Percentiles rank a stretch among this genome's conserved stretches.
phyloP scores from a whole-genome alignment of 2,797 vertebrate genomes.

The Xiphorhynchus erythropygius region DNA sequence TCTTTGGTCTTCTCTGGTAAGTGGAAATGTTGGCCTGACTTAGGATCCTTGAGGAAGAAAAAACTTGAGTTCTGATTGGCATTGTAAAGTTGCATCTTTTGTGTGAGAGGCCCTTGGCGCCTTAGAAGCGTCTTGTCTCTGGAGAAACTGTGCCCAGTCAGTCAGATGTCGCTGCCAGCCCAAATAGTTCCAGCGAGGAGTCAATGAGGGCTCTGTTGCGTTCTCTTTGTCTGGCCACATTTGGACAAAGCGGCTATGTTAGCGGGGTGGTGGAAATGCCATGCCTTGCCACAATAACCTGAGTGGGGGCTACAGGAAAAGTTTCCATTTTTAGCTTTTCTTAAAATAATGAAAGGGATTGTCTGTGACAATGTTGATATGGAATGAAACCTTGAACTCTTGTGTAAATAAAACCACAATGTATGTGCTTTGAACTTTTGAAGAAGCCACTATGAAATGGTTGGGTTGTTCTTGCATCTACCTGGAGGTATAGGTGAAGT shows the following conservation, averaged over 20 bases:
- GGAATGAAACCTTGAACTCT: background rate
- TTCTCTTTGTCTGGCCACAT: background rate
- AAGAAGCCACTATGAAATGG: background rate
- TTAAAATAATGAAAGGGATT: background rate
- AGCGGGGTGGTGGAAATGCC: background rate
- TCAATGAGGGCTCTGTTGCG: background rate
- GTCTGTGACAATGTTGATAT: background rate
- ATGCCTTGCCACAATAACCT: background rate
- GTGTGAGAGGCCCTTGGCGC: background rate
- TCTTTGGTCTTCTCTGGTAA: background rate
- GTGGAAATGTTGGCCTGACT: background rate
- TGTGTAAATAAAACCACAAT: background rate
- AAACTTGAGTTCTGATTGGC: background rate
- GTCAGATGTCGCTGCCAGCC: background rate
- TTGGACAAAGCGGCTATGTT: background rate
- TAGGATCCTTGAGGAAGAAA: background rate
- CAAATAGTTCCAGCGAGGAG: background rate
- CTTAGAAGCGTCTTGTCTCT: background rate
- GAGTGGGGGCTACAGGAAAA: background rate
- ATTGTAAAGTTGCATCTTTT: background rate
- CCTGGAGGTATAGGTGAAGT: background rate
- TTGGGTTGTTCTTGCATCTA: background rate
- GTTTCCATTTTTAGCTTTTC: constrained; percentile 21
- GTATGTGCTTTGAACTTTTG: background rate
- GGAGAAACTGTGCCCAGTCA: background rate